These are phyloP conservation scores for Trididemnum clinides DNA, from an alignment of 23 tunicate genomes.

Conservation along the genomic window DNA sequence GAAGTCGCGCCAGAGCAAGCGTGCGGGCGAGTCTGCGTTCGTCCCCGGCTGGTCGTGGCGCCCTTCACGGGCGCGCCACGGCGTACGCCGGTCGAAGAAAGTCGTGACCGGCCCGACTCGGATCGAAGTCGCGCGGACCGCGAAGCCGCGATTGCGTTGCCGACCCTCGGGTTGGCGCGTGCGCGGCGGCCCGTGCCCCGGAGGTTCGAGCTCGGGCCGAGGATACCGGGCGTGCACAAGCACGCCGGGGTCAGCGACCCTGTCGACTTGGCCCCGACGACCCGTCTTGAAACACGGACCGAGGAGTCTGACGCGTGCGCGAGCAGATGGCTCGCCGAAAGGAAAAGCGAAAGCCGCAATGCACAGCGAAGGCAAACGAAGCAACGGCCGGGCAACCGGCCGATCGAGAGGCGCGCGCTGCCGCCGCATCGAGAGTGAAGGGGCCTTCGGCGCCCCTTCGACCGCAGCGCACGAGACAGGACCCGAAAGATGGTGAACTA, in stretches of 20 bases:
- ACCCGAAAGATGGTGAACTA: constrained; percentile 89
- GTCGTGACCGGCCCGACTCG: constrained; percentile 30
- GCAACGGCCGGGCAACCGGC: constrained; percentile 59
- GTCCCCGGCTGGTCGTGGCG: too few relatives aligned
- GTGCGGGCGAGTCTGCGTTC: too few relatives aligned
- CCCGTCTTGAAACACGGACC: constrained; percentile 86
- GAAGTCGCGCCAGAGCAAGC: constrained; percentile 26
- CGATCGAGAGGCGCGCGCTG: constrained; percentile 22
- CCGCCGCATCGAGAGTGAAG: too few relatives aligned
- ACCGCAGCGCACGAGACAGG: constrained; percentile 72
- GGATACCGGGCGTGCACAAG: too few relatives aligned
- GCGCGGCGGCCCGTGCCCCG: too few relatives aligned
- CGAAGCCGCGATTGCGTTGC: constrained; percentile 50
- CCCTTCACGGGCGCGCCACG: not conserved
- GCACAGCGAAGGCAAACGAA: constrained; percentile 58
- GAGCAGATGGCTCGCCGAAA: constrained; percentile 31
- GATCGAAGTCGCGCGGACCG: constrained; percentile 28
- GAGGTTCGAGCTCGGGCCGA: too few relatives aligned
- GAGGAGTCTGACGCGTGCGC: constrained; percentile 59
- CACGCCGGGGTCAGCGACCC: too few relatives aligned
- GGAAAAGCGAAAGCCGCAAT: constrained; percentile 9
- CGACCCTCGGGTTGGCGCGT: too few relatives aligned
- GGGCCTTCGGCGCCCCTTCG: too few relatives aligned
- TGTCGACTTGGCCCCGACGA: constrained; percentile 58
- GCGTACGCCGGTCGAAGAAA: not conserved